Percentiles rank a stretch among this genome's conserved stretches.
These are phyloP conservation scores for Drosophila melanosoma DNA, from an alignment of 2,888 invertebrate species.

Conservation along the genomic window DNA sequence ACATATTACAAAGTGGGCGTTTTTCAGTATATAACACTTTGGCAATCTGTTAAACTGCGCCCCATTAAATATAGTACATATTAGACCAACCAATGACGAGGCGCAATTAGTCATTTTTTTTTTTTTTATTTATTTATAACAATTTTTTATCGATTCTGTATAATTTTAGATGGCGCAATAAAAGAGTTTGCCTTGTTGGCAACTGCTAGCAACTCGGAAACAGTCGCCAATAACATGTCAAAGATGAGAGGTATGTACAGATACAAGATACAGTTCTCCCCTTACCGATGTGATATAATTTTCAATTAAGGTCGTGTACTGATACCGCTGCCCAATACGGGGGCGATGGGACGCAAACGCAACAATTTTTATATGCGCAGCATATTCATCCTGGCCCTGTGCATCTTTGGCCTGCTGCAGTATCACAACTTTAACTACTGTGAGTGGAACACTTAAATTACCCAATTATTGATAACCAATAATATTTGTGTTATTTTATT, in stretches of 20 bases:
- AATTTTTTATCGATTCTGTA: neutral
- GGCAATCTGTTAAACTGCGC: neutral
- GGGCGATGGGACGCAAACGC: slow-evolving; percentile 84
- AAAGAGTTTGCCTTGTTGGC: slow-evolving; percentile 40
- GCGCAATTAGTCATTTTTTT: neutral
- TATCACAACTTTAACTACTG: slow-evolving; percentile 84
- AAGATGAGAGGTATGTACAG: slow-evolving; percentile 69
- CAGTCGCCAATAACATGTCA: slow-evolving; percentile 51
- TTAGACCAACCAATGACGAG: neutral
- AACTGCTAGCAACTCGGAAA: slow-evolving; percentile 41
- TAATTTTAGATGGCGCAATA: slow-evolving; percentile 56
- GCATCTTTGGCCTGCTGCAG: slow-evolving; percentile 84
- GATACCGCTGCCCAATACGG: slow-evolving; percentile 84
- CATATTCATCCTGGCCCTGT: slow-evolving; percentile 82
- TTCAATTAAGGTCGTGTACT: slow-evolving; percentile 76
- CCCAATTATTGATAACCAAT: neutral
- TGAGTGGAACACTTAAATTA: slow-evolving; percentile 58
- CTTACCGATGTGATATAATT: neutral
- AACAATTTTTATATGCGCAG: slow-evolving; percentile 84
- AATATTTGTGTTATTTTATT: neutral
- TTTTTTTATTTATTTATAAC: neutral
- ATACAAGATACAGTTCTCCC: neutral
- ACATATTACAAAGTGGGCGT: neutral
- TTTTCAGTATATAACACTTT: accelerated
- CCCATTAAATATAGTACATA: neutral